Evolutionary conservation across 2,797 vertebrate genomes (phyloP), one percentile per base, ranked within the genome.

Genomic region (Macropus fuliginosus): DNA sequence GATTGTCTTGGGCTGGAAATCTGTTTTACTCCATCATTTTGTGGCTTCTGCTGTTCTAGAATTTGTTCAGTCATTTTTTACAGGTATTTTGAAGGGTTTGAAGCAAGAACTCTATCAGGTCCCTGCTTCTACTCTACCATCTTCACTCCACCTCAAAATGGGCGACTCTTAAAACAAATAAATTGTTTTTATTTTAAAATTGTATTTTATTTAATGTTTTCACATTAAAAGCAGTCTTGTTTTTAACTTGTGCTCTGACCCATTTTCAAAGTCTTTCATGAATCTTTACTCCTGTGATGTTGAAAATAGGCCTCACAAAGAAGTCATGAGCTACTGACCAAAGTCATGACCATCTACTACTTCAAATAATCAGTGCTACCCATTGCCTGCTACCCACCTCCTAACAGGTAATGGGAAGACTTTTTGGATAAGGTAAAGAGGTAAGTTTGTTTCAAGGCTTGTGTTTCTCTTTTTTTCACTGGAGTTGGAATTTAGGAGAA

Each of bases 231-330:
- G 56, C 9, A 21, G 16, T 57, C 74, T 91, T 56, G 90, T 34
- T 90, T 55, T 92, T 21, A 92, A n/a, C 93, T 95, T 91, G 52
- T 91, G 11, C 89, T 92, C 90, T 56, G 62, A 28, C 29, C n/a
- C 1, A 29, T 59, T 81, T 95, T 81, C 59, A 93, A 92, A 92
- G 57, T 16, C 90, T 55, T 92, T 91, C 54, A 91, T 59, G 57
- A 93, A 94, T 54, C 91, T 59, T 74, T 27, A 89, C 40, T 29
- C 27, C 91, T 91, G 90, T 90, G 54, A 50, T 40, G 14, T 57
- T 54, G 59, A 93, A 94, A 27, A 46, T 52, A 54, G 57, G 40
- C 40, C 52, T 81, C 27, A 55, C 57, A 93, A 18, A 74, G 62
- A 40, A 81, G n/a, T 46, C 74, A 81, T 81, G 40, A 46, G 21